Conservation (phyloP, 2,888 invertebrate species). For the Agonopterix alstromeriana region DNA sequence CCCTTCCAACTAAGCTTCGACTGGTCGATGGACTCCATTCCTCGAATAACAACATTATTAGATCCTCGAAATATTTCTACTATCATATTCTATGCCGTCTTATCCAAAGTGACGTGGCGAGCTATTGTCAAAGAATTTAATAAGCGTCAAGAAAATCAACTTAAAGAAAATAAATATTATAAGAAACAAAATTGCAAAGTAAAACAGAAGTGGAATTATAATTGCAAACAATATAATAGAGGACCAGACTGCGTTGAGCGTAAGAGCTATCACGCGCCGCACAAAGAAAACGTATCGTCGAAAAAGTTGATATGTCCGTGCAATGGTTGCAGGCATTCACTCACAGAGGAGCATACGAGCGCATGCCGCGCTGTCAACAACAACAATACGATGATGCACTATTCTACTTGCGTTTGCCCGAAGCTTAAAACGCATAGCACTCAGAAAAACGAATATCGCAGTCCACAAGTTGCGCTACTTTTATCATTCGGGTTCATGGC, state of each 20-base stretch:
- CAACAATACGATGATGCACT: conserved; percentile 79
- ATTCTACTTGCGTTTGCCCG: conserved; percentile 65
- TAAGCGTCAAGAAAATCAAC: conserved; percentile 43
- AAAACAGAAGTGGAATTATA: conserved; percentile 64
- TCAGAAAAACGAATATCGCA: conserved; percentile 48
- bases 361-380: conserved; percentile 84
- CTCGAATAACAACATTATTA: conserved; percentile 85
- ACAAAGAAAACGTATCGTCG: conserved; percentile 53
- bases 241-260: conserved; percentile 58
- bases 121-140: conserved; percentile 53
- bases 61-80: conserved; percentile 89
- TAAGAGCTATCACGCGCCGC: conserved; percentile 52
- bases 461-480: conserved; percentile 65
- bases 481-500: conserved; percentile 86
- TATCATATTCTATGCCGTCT: conserved; percentile 82
- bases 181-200: conserved; percentile 60
- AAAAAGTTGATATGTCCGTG: conserved; percentile 74
- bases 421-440: conserved; percentile 43
- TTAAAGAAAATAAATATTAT: conserved; percentile 52
- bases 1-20: conserved; percentile 96
- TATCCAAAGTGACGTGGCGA: conserved; percentile 60
- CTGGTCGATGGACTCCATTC: conserved; percentile 99
- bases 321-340: conserved; percentile 81
- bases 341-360: conserved; percentile 81
- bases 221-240: conserved; percentile 55